Base-by-base conservation (phyloP, 2,888 invertebrate genomes). In the Neocrepidodera transversa region DNA sequence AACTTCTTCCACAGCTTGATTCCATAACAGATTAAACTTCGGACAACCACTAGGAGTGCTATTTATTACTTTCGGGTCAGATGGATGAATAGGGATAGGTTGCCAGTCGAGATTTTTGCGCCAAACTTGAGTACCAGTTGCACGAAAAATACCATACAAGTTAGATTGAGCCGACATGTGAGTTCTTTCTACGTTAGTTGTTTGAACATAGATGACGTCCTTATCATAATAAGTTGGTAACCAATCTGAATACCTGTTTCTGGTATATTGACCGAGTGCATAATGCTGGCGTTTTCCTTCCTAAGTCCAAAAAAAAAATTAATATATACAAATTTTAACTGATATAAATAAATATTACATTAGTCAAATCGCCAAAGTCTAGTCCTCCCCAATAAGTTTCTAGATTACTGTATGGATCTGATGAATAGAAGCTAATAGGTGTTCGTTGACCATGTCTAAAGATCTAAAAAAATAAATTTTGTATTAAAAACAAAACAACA, bases 131-230 rank as follows among this genome's bases (percentile, higher is more conserved):
- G 79, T 75, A 0, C 77, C 82, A 2, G 65, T 68, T 0, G 89
- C 88, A 2, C 87, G 86, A 74, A 85, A 90, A 57, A 90, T 71
- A 0, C 89, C 90, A 53, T 92, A 91, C 63, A 93, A 81, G 75
- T 91, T 87, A 1, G 87, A 83, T 72, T 88, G 84, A 0, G 91
- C 94, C 60, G 92, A 92, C 89, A 92, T 92, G 7, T 94, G 79
- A 0, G 94, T 92, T 20, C 95, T 86, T 78, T 95, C 93, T 17
- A 88, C 87, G 78, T 93, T 91, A 0, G 93, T 92, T 49, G 92
- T 90, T 54, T 82, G 79, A 1, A 87, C 78, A 67, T 79, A 80
- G 26, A 88, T 80, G 71, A 85, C 80, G 18, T 81, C 76, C 14
- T 74, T 76, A 6, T 81, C 78, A 71, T 87, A 89, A 4, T 68